Evolutionary conservation across 2,113 vertebrate species (phyloP).

Genomic region (Chamaetylas fuelleborni): DNA sequence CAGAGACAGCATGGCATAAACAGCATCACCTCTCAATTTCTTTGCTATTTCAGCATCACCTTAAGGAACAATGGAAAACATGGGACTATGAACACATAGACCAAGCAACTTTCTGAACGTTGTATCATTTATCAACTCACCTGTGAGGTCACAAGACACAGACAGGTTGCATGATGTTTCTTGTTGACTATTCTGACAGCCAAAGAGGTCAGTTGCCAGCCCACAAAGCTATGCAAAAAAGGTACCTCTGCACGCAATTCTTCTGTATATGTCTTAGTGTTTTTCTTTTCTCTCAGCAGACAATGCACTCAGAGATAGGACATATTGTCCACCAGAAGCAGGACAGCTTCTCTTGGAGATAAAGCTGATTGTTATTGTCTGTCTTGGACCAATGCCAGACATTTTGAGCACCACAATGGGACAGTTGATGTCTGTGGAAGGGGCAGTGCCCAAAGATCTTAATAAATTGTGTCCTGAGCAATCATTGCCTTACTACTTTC

Average conservation of each 20-base stretch:
- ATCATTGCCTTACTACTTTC: neutral
- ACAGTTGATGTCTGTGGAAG: neutral
- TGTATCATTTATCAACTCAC: neutral
- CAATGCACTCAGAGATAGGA: neutral
- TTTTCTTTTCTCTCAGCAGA: neutral
- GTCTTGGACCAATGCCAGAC: neutral
- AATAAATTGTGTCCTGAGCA: neutral
- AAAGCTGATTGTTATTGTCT: neutral
- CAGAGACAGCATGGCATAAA: neutral
- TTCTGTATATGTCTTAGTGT: neutral
- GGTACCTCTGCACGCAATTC: neutral
- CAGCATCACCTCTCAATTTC: neutral
- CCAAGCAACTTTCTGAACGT: neutral
- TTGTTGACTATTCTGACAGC: neutral
- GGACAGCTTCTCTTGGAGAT: neutral
- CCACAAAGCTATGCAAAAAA: neutral
- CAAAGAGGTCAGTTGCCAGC: neutral
- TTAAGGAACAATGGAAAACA: neutral
- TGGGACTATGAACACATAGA: neutral
- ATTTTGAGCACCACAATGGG: neutral
- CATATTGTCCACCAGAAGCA: neutral
- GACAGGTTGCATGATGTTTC: neutral
- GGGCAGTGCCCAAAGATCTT: neutral
- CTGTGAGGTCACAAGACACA: neutral
- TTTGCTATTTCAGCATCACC: neutral